Evolutionary conservation across 1,140 invertebrate genomes (phyloP).

Genomic region (Leptopilina boulardi): DNA sequence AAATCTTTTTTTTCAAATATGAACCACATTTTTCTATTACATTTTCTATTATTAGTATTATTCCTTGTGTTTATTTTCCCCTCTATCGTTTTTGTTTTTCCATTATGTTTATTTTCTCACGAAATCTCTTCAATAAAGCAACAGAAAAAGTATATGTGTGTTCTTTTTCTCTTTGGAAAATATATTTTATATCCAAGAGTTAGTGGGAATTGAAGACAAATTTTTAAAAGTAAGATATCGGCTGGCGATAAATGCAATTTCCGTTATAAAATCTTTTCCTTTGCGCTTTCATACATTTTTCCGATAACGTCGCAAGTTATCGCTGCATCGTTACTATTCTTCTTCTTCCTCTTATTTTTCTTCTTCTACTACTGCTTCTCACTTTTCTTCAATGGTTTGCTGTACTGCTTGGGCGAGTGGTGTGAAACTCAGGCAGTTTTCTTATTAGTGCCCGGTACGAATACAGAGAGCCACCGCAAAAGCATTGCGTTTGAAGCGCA

Average conservation of each 20-base stretch:
- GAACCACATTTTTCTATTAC: too few species aligned
- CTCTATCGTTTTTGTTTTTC: neutral
- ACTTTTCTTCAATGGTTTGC: neutral
- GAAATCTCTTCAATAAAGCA: neutral
- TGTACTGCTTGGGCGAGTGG: neutral
- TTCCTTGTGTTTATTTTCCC: too few species aligned
- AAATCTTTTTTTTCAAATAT: too few species aligned
- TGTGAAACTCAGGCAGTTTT: conserved; percentile 35
- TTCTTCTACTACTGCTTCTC: neutral
- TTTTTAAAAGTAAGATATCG: neutral
- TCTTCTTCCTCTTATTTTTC: neutral
- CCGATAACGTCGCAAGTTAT: conserved; percentile 36
- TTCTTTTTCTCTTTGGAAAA: neutral
- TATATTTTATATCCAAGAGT: neutral
- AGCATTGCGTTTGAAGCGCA: neutral
- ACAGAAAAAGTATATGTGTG: too few species aligned
- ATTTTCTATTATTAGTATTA: too few species aligned
- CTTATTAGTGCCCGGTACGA: conserved; percentile 33
- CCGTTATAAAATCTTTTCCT: conserved; percentile 23
- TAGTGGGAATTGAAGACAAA: neutral
- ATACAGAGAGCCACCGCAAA: neutral
- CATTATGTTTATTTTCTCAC: neutral
- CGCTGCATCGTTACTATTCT: conserved; percentile 7
- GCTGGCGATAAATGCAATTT: conserved; percentile 26
- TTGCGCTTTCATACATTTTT: conserved; percentile 34